Percentiles rank a stretch among this genome's conserved stretches.
These are phyloP conservation scores for Lutraria rhynchaena DNA, from an alignment of 1,140 invertebrate species.

Conservation along the genomic window DNA sequence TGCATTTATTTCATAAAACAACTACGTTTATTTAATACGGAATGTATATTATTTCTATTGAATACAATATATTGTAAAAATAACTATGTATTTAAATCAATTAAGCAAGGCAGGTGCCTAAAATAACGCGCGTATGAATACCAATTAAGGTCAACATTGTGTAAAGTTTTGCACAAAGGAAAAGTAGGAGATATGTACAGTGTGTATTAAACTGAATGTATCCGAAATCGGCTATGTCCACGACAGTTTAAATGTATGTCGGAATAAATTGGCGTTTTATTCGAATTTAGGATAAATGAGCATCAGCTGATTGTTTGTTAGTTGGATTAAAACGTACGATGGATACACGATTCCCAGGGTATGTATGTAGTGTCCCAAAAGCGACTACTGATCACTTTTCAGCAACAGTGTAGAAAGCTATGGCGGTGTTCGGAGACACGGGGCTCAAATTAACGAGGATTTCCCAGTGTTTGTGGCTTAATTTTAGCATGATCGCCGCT, in stretches of 20 bases:
- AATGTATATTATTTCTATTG: too few species aligned
- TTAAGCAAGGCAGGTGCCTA: slow-evolving; percentile 33
- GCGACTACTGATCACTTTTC: not conserved
- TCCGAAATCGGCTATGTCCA: slow-evolving; percentile 27
- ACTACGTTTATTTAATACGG: too few species aligned
- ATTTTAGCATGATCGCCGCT: not conserved
- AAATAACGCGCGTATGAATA: slow-evolving; percentile 33
- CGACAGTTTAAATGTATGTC: slow-evolving; percentile 19
- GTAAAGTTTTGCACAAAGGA: slow-evolving; percentile 47
- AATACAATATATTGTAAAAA: not conserved
- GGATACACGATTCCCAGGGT: slow-evolving; percentile 39
- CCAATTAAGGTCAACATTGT: slow-evolving; percentile 51
- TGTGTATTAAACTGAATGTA: slow-evolving; percentile 36
- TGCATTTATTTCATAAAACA: too few species aligned
- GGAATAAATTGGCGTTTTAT: not conserved
- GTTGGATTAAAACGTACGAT: not conserved
- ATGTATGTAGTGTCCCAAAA: slow-evolving; percentile 29
- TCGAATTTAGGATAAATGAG: slow-evolving; percentile 16
- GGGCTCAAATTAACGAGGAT: not conserved
- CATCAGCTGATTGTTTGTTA: not conserved
- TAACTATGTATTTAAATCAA: not conserved
- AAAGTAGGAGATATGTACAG: slow-evolving; percentile 17
- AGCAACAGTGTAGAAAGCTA: slow-evolving; percentile 27
- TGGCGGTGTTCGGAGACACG: not conserved
- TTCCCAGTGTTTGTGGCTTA: slow-evolving; percentile 3